These are phyloP conservation scores for Istiophorus platypterus DNA, from an alignment of 2,113 vertebrate species.

Conservation along the genomic window DNA sequence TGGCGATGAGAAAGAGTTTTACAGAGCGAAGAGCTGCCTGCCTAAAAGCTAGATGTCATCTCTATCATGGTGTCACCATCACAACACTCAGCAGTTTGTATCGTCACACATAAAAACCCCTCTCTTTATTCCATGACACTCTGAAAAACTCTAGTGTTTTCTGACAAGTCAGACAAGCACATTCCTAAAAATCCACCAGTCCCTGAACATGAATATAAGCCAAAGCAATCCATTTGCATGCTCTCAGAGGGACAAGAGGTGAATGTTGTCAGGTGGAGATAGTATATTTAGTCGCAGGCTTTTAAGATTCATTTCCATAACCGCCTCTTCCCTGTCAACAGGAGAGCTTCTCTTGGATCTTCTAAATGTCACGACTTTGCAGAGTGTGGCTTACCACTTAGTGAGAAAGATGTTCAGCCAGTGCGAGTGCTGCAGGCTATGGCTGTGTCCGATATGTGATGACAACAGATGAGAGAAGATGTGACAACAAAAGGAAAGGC, in stretches of 20 bases:
- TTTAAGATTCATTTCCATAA: constrained; percentile 69
- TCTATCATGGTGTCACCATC: background rate
- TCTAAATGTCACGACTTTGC: constrained; percentile 47
- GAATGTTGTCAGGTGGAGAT: constrained; percentile 27
- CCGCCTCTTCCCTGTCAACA: constrained; percentile 43
- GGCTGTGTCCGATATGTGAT: background rate
- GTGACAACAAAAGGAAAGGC: background rate
- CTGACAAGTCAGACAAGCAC: constrained; percentile 39
- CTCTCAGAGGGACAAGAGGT: constrained; percentile 41
- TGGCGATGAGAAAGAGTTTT: background rate
- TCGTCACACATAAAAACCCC: constrained; percentile 34
- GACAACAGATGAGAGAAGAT: constrained; percentile 9
- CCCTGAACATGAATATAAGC: constrained; percentile 51
- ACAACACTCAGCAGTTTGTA: background rate
- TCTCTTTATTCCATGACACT: constrained; percentile 5
- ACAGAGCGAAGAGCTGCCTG: background rate
- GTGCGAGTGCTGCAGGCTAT: background rate
- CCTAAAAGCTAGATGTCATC: constrained; percentile 28
- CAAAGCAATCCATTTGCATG: constrained; percentile 62
- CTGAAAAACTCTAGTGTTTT: constrained; percentile 48
- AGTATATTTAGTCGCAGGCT: constrained; percentile 51
- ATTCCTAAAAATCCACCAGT: constrained; percentile 33
- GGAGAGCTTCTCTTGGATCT: constrained; percentile 37
- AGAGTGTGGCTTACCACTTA: constrained; percentile 5
- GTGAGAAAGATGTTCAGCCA: constrained; percentile 6